Percentiles rank a stretch among this genome's conserved stretches.
Evolutionary conservation across 2,888 invertebrate genomes (phyloP).

Genomic region (Cistogaster globosa): DNA sequence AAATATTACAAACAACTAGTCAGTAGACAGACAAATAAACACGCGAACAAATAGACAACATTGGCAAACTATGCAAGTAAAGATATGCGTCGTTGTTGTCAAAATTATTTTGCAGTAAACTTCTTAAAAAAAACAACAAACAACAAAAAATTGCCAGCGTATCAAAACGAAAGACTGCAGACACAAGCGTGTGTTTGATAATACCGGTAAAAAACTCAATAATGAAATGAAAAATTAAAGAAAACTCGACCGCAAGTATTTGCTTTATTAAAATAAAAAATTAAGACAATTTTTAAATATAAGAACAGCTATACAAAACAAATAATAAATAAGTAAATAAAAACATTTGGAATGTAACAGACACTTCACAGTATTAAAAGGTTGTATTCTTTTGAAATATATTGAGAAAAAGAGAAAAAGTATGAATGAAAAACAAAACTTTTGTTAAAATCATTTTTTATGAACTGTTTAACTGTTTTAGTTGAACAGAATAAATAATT

Average conservation of each 20-base stretch:
- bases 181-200: constrained; percentile 69
- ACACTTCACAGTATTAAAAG: constrained; percentile 15
- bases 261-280: constrained; percentile 22
- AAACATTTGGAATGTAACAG: constrained; percentile 16
- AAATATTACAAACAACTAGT: constrained; percentile 38
- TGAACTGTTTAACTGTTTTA: no score
- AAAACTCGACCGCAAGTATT: constrained; percentile 69
- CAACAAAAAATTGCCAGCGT: constrained; percentile 35
- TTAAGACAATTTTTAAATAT: constrained; percentile 2
- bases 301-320: neutral
- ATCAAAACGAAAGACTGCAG: constrained; percentile 68
- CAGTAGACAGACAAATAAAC: constrained; percentile 15
- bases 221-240: constrained; percentile 57
- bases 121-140: neutral
- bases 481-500: no score
- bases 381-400: neutral
- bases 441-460: no score
- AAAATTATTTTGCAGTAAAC: constrained; percentile 56
- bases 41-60: constrained; percentile 46
- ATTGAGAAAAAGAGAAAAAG: neutral
- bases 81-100: constrained; percentile 62
- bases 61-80: constrained; percentile 51
- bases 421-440: neutral
- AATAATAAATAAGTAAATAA: constrained; percentile 7
- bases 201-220: constrained; percentile 48